These are phyloP conservation scores for Phyto melanocephala DNA, from an alignment of 2,888 invertebrate species.

Conservation along the genomic window DNA sequence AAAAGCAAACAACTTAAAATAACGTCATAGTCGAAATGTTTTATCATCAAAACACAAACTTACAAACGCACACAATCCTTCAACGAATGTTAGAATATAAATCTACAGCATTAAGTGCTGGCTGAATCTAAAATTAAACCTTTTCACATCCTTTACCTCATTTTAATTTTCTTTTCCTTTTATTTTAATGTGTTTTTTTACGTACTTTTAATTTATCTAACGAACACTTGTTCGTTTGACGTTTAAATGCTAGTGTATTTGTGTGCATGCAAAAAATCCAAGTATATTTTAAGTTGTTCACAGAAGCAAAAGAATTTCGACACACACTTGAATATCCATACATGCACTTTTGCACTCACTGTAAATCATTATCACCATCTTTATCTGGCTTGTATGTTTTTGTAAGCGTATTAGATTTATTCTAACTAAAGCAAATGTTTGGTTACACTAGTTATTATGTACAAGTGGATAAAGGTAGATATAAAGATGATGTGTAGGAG, in stretches of 20 bases:
- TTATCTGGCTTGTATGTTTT: background rate
- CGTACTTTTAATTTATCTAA: conserved; percentile 55
- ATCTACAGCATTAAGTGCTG: background rate
- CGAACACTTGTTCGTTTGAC: conserved; percentile 30
- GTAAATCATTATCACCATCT: conserved; percentile 20
- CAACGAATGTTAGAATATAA: background rate
- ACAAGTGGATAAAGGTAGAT: background rate
- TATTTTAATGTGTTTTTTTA: conserved; percentile 3
- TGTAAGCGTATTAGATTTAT: conserved; percentile 21
- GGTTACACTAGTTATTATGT: background rate
- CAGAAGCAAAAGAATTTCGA: background rate
- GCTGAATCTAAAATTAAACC: conserved; percentile 56
- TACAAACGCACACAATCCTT: background rate
- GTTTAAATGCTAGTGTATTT: background rate
- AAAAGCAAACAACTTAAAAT: conserved; percentile 3
- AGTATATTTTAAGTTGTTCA: conserved; percentile 7
- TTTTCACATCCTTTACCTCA: conserved; percentile 18
- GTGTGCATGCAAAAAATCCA: background rate
- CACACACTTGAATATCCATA: background rate
- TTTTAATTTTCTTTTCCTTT: background rate
- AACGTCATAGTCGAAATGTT: conserved; percentile 42
- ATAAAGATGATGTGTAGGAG: too few species aligned
- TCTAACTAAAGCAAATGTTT: conserved; percentile 32
- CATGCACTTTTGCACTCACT: background rate
- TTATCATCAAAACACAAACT: conserved; percentile 42